phyloP scores from a whole-genome alignment of 2,888 invertebrate species.

The Melinaea marsaeus region DNA sequence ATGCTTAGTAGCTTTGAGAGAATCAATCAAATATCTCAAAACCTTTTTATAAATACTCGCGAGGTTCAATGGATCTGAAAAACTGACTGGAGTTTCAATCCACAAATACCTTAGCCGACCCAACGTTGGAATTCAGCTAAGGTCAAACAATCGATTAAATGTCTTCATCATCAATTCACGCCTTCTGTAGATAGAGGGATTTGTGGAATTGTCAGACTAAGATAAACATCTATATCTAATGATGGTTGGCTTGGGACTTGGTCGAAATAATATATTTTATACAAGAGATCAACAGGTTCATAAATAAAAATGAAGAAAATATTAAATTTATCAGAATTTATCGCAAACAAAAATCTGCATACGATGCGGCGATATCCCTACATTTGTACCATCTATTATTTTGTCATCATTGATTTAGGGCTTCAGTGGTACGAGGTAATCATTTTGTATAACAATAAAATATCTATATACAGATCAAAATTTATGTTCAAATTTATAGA shows the following conservation, averaged over 20 bases:
- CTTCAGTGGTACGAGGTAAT: neutral
- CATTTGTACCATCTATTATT: neutral
- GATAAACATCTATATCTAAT: conserved; percentile 9
- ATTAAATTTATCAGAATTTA: neutral
- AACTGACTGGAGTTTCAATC: conserved; percentile 11
- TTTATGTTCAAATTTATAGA: neutral
- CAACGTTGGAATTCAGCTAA: conserved; percentile 9
- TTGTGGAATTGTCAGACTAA: conserved; percentile 9
- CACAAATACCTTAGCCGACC: conserved; percentile 13
- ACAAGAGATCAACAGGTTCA: neutral
- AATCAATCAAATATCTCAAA: neutral
- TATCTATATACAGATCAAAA: neutral
- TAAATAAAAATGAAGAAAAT: neutral
- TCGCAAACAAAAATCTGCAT: too few species aligned
- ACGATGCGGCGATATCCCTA: too few species aligned
- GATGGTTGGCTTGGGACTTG: neutral
- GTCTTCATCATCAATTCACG: conserved; percentile 2
- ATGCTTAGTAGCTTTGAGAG: neutral
- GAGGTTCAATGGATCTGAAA: conserved; percentile 12
- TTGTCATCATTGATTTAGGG: conserved; percentile 2
- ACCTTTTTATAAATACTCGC: conserved; percentile 7
- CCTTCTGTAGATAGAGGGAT: conserved; percentile 4
- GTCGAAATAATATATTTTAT: neutral
- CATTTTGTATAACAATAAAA: neutral
- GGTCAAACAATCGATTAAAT: conserved; percentile 14